These are phyloP conservation scores for Keiferia lycopersicella DNA, from an alignment of 2,888 invertebrate genomes.

Conservation along the genomic window DNA sequence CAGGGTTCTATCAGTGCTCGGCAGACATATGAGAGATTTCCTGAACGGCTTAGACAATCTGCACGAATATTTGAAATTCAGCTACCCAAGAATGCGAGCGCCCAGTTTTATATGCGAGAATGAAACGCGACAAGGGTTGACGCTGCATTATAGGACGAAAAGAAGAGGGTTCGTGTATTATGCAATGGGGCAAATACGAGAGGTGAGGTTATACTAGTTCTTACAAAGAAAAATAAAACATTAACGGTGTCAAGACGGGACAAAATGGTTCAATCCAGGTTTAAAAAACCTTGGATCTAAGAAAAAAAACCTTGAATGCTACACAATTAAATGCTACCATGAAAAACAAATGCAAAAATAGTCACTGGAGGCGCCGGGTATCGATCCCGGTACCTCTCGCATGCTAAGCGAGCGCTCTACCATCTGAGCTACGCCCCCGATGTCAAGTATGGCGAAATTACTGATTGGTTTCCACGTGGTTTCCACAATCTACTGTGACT, in stretches of 20 bases:
- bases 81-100: slow-evolving; percentile 93
- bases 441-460: neutral
- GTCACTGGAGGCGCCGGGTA: slow-evolving; percentile 51
- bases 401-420: slow-evolving; percentile 82
- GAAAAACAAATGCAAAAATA: neutral
- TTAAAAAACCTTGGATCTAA: neutral
- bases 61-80: slow-evolving; percentile 98
- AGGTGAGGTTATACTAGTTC: slow-evolving; percentile 75
- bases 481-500: too few relatives aligned
- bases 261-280: too few relatives aligned
- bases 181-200: slow-evolving; percentile 97
- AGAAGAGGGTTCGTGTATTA: slow-evolving; percentile 97
- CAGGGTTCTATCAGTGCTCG: slow-evolving; percentile 92
- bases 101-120: slow-evolving; percentile 99
- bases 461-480: neutral
- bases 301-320: neutral
- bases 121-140: slow-evolving; percentile 94
- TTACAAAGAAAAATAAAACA: neutral
- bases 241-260: too few relatives aligned
- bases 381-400: slow-evolving; percentile 75
- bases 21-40: slow-evolving; percentile 97
- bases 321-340: neutral
- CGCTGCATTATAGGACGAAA: slow-evolving; percentile 96
- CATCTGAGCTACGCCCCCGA: slow-evolving; percentile 81
- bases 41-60: slow-evolving; percentile 97